These are phyloP conservation scores for Daboia siamensis DNA, from an alignment of 2,113 vertebrate species.

Conservation along the genomic window DNA sequence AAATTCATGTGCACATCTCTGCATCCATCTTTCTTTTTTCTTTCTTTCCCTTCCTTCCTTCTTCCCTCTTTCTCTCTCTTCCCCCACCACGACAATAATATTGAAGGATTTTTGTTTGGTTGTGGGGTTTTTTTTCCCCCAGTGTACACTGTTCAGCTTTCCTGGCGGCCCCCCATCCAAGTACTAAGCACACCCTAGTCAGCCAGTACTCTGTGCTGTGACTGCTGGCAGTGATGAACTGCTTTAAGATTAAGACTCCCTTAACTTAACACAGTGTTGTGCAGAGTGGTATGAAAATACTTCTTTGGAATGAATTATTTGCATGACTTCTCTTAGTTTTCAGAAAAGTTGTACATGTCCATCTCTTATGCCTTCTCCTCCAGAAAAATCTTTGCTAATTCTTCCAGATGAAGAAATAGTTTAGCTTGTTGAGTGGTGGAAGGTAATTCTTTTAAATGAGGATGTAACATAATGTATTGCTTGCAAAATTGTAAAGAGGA, in stretches of 20 bases:
- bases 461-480: not conserved
- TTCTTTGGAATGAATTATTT: conserved; percentile 53
- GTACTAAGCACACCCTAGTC: not conserved
- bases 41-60: too few relatives aligned
- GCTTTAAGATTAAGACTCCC: not conserved
- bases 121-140: not conserved
- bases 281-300: conserved; percentile 57
- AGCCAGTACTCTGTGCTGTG: not conserved
- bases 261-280: conserved; percentile 54
- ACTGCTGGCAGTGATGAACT: not conserved
- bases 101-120: not conserved
- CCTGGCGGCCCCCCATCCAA: not conserved
- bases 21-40: not conserved
- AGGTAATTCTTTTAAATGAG: not conserved
- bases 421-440: not conserved
- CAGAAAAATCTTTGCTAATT: not conserved
- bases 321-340: conserved; percentile 42
- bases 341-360: not conserved
- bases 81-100: not conserved
- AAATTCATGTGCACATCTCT: not conserved
- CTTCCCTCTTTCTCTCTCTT: too few relatives aligned
- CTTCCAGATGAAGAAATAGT: not conserved
- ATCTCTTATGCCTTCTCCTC: not conserved
- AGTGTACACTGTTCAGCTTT: not conserved
- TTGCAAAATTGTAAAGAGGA: conserved; percentile 25